Conservation (phyloP, 2,888 invertebrate genomes). For the Erpobdella octoculata region DNA sequence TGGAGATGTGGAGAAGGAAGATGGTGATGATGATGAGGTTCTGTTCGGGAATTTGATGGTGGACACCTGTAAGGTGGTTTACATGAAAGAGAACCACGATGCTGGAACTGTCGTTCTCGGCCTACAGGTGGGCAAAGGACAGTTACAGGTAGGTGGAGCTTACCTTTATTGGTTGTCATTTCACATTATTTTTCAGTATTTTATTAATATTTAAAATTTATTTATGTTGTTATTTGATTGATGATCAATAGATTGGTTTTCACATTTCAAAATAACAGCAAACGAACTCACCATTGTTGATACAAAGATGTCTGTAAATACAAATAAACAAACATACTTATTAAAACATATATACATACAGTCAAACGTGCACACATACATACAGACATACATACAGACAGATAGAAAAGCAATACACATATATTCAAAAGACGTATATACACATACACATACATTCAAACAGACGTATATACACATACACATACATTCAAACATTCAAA, state of each 20-base stretch:
- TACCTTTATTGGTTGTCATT: neutral
- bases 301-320: no score
- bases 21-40: neutral
- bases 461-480: no score
- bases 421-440: no score
- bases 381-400: no score
- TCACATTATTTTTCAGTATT: neutral
- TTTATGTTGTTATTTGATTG: neutral
- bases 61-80: neutral
- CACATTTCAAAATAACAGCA: neutral
- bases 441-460: no score
- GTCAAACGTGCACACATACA: no score
- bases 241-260: neutral
- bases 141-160: neutral
- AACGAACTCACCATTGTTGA: no score
- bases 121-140: neutral
- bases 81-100: constrained; percentile 24
- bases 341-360: no score
- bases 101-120: constrained; percentile 2
- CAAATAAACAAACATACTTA: no score
- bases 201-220: neutral
- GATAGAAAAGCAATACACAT: no score
- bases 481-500: no score
- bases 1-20: neutral
- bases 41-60: neutral